Percentiles rank a stretch among this genome's conserved stretches.
Evolutionary conservation across 1,140 invertebrate species (phyloP).

Genomic region (roundworm (Caenorhabditis elegans)): DNA sequence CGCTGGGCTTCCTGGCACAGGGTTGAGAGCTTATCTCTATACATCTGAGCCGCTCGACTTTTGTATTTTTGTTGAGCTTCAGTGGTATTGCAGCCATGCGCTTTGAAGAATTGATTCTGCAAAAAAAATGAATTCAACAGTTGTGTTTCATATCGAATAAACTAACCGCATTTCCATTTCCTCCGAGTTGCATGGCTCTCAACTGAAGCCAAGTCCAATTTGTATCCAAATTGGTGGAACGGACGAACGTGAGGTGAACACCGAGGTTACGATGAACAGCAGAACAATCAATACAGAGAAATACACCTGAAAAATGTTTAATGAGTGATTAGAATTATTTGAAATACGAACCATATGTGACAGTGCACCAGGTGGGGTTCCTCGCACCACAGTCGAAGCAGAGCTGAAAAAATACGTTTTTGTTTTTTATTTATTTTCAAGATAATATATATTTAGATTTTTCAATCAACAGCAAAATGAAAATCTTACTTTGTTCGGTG

Average conservation of each 20-base stretch:
- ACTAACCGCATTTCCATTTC: conserved; percentile 93
- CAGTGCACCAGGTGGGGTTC: conserved; percentile 97
- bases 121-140: conserved; percentile 60
- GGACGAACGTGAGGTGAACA: conserved; percentile 64
- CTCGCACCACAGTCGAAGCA: conserved; percentile 98
- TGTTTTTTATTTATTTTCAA: neutral
- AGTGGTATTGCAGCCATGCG: conserved; percentile 85
- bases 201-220: conserved; percentile 77
- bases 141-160: conserved; percentile 18
- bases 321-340: neutral
- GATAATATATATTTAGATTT: neutral
- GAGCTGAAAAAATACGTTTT: conserved; percentile 71
- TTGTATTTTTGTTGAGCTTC: conserved; percentile 98
- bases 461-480: neutral
- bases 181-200: conserved; percentile 95
- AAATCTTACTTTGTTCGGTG: conserved; percentile 44
- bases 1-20: conserved; percentile 83
- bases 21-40: conserved; percentile 81
- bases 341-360: conserved; percentile 80
- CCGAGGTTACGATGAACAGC: conserved; percentile 93
- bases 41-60: conserved; percentile 87
- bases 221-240: conserved; percentile 86
- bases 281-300: conserved; percentile 98
- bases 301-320: conserved; percentile 74
- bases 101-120: conserved; percentile 85